Evolutionary conservation across 2,797 vertebrate genomes (phyloP), one percentile per base, ranked within the genome.

Genomic region (Acipenser ruthenus): DNA sequence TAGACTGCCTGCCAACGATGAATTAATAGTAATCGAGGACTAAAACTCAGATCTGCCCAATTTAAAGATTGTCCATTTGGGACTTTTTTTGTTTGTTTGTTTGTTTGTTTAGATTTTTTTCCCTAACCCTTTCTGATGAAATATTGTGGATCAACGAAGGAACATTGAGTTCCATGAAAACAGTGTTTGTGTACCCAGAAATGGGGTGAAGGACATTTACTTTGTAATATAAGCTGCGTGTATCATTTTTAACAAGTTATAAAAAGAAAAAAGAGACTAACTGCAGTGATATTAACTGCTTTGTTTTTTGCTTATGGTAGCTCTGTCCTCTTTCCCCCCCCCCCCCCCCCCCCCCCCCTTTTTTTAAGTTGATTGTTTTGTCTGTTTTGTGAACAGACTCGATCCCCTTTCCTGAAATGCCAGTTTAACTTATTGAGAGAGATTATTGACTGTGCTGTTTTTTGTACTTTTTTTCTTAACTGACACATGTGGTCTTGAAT

Each of bases 351-450:
- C 23, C 2, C 23, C 23, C 23, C 15, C 18, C 71, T 68, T 71
- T 82, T 81, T 72, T 78, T 81, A 80, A 70, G 76, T 80, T 85
- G 79, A 75, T 67, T 71, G 71, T 78, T 75, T 77, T 81, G 77
- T 84, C 68, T 81, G 81, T 91, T 88, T 86, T 84, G 87, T 89
- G 86, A 87, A 83, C 80, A 74, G 80, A 76, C 76, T 64, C 81
- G 67, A 11, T 73, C 23, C 23, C 23, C 23, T 37, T 37, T 37
- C 23, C 23, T 3, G 23, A 37, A 37, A 37, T 37, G 23, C 23
- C 23, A 37, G 86, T 90, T 90, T 94, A 94, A 95, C 89, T 94
- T 94, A 94, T 94, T 94, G 87, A 91, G 87, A 89, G 89, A 89
- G 83, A 88, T 80, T 71, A 73, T 82, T 67, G 78, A 87, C 84